Conservation (phyloP, 1,140 invertebrate genomes). For the Matsumurasca onukii region DNA sequence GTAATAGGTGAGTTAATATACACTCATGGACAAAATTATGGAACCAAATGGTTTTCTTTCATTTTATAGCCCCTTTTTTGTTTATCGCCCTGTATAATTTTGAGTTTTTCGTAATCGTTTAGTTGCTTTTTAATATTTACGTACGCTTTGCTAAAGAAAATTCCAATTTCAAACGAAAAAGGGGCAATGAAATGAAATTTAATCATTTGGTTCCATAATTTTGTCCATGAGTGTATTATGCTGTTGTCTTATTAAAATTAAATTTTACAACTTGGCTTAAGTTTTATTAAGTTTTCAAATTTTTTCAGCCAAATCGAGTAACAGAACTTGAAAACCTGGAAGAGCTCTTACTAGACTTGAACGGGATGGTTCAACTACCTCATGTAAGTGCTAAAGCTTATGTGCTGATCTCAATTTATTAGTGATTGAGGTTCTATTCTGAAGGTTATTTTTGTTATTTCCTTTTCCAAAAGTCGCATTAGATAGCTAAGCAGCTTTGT, state of each 20-base stretch:
- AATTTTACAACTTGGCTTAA: neutral
- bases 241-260: neutral
- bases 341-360: conserved; percentile 91
- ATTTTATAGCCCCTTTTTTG: no score
- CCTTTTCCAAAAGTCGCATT: no score
- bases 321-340: conserved; percentile 57
- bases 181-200: no score
- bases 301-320: conserved; percentile 11
- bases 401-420: neutral
- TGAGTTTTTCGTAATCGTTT: no score
- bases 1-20: neutral
- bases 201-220: no score
- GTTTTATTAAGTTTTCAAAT: neutral
- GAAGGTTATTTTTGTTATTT: neutral
- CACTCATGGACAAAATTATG: no score
- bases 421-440: neutral
- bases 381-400: neutral
- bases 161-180: no score
- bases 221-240: neutral
- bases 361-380: conserved; percentile 75
- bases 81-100: no score
- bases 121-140: no score
- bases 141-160: no score
- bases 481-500: no score
- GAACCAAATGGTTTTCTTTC: no score